These are phyloP conservation scores for Clunio marinus DNA, from an alignment of 2,888 invertebrate genomes.

Conservation along the genomic window DNA sequence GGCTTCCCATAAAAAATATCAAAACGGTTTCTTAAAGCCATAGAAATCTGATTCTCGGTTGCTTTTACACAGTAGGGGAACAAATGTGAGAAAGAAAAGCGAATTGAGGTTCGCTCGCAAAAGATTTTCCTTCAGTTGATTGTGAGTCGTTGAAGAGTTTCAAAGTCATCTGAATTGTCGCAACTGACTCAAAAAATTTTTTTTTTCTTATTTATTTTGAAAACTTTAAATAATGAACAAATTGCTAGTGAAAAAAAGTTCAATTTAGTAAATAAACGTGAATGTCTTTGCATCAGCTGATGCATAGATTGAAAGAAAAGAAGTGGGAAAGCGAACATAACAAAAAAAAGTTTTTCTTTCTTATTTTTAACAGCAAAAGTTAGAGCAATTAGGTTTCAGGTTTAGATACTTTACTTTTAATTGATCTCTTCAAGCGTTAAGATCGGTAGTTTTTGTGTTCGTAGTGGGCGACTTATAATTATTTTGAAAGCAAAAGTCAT, in stretches of 20 bases:
- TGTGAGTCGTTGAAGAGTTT: constrained; percentile 27
- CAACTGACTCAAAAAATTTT: background rate
- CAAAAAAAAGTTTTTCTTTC: no score
- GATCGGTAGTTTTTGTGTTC: background rate
- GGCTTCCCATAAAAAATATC: no score
- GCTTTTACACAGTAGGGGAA: no score
- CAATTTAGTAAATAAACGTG: background rate
- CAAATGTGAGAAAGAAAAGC: no score
- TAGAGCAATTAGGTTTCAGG: background rate
- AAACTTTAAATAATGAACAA: background rate
- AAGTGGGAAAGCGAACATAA: no score
- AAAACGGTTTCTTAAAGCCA: no score
- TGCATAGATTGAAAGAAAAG: no score
- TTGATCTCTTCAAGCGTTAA: background rate
- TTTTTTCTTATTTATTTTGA: background rate
- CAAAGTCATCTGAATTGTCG: background rate
- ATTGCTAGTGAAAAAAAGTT: background rate
- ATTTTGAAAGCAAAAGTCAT: background rate
- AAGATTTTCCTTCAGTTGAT: constrained; percentile 30
- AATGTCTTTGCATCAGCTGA: no score
- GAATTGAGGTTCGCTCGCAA: background rate
- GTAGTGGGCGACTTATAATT: background rate
- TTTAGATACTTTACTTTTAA: background rate
- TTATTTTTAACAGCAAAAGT: no score
- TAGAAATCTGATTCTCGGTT: no score